A percentile compares a stretch with the other conserved stretches of the same genome.
phyloP scores from a whole-genome alignment of 2,797 vertebrate genomes.

The Aselliscus stoliczkanus region DNA sequence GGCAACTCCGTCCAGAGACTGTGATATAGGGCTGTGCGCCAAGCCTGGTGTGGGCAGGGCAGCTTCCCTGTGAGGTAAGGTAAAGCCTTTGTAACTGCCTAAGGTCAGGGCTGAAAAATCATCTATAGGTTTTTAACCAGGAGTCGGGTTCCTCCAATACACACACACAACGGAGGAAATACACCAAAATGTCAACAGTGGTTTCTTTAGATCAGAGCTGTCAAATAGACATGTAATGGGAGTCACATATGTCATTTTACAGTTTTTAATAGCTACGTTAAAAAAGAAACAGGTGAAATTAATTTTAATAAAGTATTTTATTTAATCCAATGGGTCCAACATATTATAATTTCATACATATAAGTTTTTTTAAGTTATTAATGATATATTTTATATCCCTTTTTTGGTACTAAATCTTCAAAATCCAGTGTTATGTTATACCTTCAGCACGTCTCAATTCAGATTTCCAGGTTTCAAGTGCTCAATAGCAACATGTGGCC shows the following conservation, averaged over 20 bases:
- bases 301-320: not conserved
- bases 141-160: not conserved
- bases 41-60: not conserved
- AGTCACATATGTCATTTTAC: not conserved
- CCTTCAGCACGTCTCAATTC: not conserved
- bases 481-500: not conserved
- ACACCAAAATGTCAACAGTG: not conserved
- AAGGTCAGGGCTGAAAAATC: not conserved
- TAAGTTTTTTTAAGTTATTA: not conserved
- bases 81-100: not conserved
- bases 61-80: accelerated
- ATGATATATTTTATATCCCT: not conserved
- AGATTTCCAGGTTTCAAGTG: not conserved
- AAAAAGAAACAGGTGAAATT: not conserved
- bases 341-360: not conserved
- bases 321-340: not conserved
- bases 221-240: not conserved
- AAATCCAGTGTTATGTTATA: not conserved
- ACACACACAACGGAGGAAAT: not conserved
- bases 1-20: not conserved
- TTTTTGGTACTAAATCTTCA: not conserved
- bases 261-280: not conserved
- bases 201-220: not conserved
- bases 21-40: accelerated
- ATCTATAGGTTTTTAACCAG: not conserved